Base-by-base conservation (phyloP, 2,113 vertebrate genomes). In the Craseonycteris thonglongyai region DNA sequence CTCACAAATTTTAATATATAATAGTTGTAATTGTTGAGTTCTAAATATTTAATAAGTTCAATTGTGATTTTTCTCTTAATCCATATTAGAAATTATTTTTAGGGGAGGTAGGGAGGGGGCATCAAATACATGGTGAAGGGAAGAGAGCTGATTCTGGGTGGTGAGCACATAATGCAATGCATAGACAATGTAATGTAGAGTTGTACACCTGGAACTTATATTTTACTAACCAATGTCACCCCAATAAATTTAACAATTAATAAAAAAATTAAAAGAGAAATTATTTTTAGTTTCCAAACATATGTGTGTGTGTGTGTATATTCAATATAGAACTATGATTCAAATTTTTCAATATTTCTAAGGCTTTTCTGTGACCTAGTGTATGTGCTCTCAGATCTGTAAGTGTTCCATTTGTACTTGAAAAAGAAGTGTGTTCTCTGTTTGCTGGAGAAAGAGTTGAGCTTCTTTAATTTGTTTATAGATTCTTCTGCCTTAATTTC, bases 1-100 rank as follows among this genome's bases (percentile, higher is more conserved):
- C 26, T 30, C 19, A 58, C 15, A 93, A 24, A 24, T 93, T 96
- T 93, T 65, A 87, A 78, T 94, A 63, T 56, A 5, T 56, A 71
- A 40, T 86, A 49, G 47, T 59, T 95, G 49, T 45, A 74, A 88
- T 72, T 49, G 3, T 42, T 90, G 56, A 79, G 10, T 88, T 91
- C 45, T 80, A 87, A 90, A 65, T 83, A 79, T 76, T 71, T 93
- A 65, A 65, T 91, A 28, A 88, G 69, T 95, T 88, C 21, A 22
- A 74, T 35, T 79, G 15, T 78, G n/a, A 42, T 90, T 71, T n/a
- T n/a, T n/a, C n/a, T n/a, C n/a, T n/a, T n/a, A n/a, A n/a, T n/a
- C n/a, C n/a, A n/a, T n/a, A 49, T 13, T 13, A 68, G 18, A 82
- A 92, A 87, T 76, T 76, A 84, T 54, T 86, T 85, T 90, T 69